Base-by-base conservation (phyloP, 2,797 vertebrate genomes). In the Sparus aurata region DNA sequence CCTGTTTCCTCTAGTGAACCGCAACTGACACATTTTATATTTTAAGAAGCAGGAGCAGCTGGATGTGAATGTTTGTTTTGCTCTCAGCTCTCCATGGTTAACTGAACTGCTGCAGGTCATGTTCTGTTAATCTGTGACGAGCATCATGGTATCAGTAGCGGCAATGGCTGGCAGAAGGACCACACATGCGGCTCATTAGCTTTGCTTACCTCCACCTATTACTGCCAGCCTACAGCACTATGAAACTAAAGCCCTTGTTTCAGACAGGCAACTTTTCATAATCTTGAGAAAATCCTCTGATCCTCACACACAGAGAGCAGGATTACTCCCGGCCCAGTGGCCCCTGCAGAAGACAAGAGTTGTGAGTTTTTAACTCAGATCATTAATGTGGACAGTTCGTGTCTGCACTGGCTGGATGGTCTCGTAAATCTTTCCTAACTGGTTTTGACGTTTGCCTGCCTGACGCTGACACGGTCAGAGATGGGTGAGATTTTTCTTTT, bases 271-370 rank as follows among this genome's bases (percentile, higher is more conserved):
- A 55, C 52, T 34, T 62, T 60, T 27, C n/a, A 68, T 85, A 69
- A 76, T 83, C 65, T 68, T 46, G 5, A 15, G 15, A 5, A 69
- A 83, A 75, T 75, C 67, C 68, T 76, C 64, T 49, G 34, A 80
- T 69, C 60, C 69, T 65, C 49, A 38, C 30, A 47, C 16, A 23
- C 72, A 59, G 34, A 58, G 50, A 65, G 45, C 10, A 25, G 57
- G 75, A 77, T 81, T 57, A 68, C 18, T 43, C 22, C 22, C 3
- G 5, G 16, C 5, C 20, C 12, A 17, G 25, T 7, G 38, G 62
- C 41, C 41, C 1, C 25, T 30, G 45, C 5, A 43, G 60, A 18
- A 65, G 43, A 38, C 30, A 11, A 38, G 30, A 53, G 38, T 38
- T 38, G 9, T 38, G 43, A 22, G n/a, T 45, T 3, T 45, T 75